A percentile compares a stretch with the other conserved stretches of the same genome.
These are phyloP conservation scores for Drosophila picticornis DNA, from an alignment of 2,888 invertebrate genomes.

Conservation along the genomic window DNA sequence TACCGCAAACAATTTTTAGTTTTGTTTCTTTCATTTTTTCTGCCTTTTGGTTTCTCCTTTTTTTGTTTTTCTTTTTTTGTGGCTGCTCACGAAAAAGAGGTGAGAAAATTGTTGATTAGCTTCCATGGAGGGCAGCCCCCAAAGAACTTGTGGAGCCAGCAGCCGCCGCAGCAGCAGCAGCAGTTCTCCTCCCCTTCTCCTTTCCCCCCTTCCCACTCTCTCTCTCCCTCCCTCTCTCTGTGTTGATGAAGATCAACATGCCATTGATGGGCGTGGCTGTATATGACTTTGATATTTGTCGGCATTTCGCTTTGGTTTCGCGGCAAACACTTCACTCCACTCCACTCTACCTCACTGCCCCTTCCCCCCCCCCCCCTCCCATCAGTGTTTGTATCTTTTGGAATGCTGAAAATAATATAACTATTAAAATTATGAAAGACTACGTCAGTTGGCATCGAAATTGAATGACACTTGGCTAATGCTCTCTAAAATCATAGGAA, in stretches of 20 bases:
- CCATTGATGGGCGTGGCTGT: conserved; percentile 74
- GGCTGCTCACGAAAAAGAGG: conserved; percentile 83
- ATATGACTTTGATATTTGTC: conserved; percentile 82
- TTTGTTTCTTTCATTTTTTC: conserved; percentile 5
- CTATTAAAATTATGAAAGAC: conserved; percentile 72
- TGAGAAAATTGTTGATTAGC: conserved; percentile 85
- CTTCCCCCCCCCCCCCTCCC: background rate
- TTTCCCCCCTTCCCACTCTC: background rate
- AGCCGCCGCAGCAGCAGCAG: background rate
- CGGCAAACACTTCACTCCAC: conserved; percentile 16
- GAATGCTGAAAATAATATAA: conserved; percentile 79
- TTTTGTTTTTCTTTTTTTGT: conserved; percentile 15
- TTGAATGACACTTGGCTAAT: conserved; percentile 7
- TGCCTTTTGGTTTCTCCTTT: conserved; percentile 16
- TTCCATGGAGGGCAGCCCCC: conserved; percentile 81
- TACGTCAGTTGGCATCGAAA: background rate
- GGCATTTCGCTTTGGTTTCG: conserved; percentile 67
- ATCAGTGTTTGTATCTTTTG: conserved; percentile 26
- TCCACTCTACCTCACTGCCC: background rate
- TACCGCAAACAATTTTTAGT: conserved; percentile 69
- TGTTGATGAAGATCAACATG: conserved; percentile 82
- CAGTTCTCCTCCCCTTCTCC: background rate
- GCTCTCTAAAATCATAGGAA: conserved; percentile 28
- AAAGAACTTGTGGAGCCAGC: conserved; percentile 22
- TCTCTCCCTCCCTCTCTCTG: background rate